phyloP scores from a whole-genome alignment of 2,113 vertebrate genomes.

The Macroglossus sobrinus region DNA sequence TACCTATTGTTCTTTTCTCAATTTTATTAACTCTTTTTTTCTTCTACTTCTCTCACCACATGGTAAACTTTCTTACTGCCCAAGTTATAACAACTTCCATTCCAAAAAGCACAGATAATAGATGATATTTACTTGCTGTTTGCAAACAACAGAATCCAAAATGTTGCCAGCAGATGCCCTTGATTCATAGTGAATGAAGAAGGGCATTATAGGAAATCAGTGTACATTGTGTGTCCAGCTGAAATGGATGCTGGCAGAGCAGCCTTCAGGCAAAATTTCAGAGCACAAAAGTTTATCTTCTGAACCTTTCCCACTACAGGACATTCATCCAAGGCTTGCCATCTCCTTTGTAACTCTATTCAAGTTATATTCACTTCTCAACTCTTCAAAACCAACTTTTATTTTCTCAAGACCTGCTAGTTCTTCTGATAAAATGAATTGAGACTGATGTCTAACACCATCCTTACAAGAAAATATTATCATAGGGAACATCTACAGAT shows the following conservation, averaged over 20 bases:
- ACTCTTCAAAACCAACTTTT: slow-evolving; percentile 27
- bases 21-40: slow-evolving; percentile 46
- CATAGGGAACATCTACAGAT: not conserved
- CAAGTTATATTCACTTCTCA: not conserved
- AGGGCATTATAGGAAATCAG: slow-evolving; percentile 73
- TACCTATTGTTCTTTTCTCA: not conserved
- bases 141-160: slow-evolving; percentile 72
- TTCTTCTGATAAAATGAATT: slow-evolving; percentile 42
- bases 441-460: not conserved
- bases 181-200: slow-evolving; percentile 67
- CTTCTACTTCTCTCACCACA: slow-evolving; percentile 35
- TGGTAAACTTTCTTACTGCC: slow-evolving; percentile 57
- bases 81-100: slow-evolving; percentile 64
- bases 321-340: not conserved
- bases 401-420: slow-evolving; percentile 30
- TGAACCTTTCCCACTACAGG: not conserved
- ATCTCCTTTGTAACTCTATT: not conserved
- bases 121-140: slow-evolving; percentile 72
- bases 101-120: slow-evolving; percentile 71
- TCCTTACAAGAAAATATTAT: not conserved
- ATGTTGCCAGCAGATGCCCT: slow-evolving; percentile 72
- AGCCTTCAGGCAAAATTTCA: slow-evolving; percentile 56
- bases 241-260: slow-evolving; percentile 59
- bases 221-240: slow-evolving; percentile 73
- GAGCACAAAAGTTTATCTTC: slow-evolving; percentile 48